These are phyloP conservation scores for Mobula hypostoma DNA, from an alignment of 2,113 vertebrate genomes.

Conservation along the genomic window DNA sequence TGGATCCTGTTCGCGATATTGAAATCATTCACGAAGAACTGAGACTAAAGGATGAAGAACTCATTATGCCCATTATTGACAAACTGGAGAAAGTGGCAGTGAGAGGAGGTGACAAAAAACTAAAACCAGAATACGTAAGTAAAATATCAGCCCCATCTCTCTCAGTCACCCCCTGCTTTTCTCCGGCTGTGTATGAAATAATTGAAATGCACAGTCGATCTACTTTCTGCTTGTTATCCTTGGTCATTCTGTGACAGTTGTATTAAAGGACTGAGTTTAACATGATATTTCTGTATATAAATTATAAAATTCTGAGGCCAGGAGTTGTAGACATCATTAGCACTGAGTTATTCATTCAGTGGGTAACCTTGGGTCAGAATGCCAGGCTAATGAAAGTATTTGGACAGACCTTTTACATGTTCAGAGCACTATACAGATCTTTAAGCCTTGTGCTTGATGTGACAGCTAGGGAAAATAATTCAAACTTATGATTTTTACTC, in stretches of 20 bases:
- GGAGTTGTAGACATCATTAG: constrained; percentile 68
- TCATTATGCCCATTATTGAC: constrained; percentile 80
- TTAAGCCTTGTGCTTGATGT: constrained; percentile 12
- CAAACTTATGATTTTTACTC: background rate
- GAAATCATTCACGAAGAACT: constrained; percentile 91
- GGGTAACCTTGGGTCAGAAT: constrained; percentile 53
- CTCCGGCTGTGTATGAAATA: background rate
- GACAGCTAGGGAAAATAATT: constrained; percentile 9
- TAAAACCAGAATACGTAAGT: constrained; percentile 96
- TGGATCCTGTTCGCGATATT: constrained; percentile 89
- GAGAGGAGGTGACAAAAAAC: constrained; percentile 82
- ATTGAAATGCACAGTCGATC: background rate
- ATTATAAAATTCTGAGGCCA: constrained; percentile 53
- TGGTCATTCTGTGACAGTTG: constrained; percentile 9
- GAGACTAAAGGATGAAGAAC: constrained; percentile 83
- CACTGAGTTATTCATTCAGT: constrained; percentile 67
- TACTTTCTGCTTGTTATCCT: constrained; percentile 29
- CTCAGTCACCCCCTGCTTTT: no score
- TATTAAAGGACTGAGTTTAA: constrained; percentile 6
- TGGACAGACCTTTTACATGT: constrained; percentile 53
- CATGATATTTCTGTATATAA: constrained; percentile 31
- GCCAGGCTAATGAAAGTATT: constrained; percentile 67
- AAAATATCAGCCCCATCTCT: constrained; percentile 41
- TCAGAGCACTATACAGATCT: background rate
- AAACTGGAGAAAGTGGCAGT: constrained; percentile 90